Percentiles rank a stretch among this genome's conserved stretches.
phyloP scores from a whole-genome alignment of 2,888 invertebrate genomes.

The Temnothorax ravouxi region DNA sequence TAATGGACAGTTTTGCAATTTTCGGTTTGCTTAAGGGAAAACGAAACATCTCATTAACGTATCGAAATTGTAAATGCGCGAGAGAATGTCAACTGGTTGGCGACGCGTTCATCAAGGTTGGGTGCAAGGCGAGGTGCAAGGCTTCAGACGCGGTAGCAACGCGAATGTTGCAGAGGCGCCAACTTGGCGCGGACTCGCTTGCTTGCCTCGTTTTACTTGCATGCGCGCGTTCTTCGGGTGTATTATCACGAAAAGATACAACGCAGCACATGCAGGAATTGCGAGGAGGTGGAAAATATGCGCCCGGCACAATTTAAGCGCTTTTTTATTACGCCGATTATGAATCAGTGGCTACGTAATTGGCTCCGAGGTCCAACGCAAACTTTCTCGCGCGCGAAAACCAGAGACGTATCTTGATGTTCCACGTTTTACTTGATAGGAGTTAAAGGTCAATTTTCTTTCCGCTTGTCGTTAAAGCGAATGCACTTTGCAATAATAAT shows the following conservation, averaged over 20 bases:
- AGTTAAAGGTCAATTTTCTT: constrained; percentile 10
- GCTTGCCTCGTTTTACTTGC: constrained; percentile 55
- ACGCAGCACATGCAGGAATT: constrained; percentile 45
- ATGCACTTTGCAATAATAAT: not conserved
- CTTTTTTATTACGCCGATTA: constrained; percentile 65
- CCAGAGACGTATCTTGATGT: not conserved
- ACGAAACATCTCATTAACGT: constrained; percentile 14
- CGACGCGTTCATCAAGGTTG: constrained; percentile 60
- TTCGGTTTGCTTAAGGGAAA: not conserved
- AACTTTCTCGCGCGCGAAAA: constrained; percentile 42
- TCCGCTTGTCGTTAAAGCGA: not conserved
- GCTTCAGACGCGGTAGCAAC: constrained; percentile 31
- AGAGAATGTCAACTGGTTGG: constrained; percentile 33
- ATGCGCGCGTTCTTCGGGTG: constrained; percentile 42
- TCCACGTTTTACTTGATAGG: not conserved
- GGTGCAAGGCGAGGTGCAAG: constrained; percentile 48
- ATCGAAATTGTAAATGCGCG: constrained; percentile 38
- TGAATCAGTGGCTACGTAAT: constrained; percentile 51
- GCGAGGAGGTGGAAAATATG: constrained; percentile 50
- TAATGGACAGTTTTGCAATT: not conserved
- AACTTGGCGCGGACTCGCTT: constrained; percentile 62
- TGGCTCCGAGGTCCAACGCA: constrained; percentile 37
- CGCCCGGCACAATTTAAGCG: constrained; percentile 49
- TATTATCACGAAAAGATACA: constrained; percentile 35
- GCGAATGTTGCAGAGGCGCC: constrained; percentile 66